These are phyloP conservation scores for Anodontia alba DNA, from an alignment of 2,888 invertebrate species.

Conservation along the genomic window DNA sequence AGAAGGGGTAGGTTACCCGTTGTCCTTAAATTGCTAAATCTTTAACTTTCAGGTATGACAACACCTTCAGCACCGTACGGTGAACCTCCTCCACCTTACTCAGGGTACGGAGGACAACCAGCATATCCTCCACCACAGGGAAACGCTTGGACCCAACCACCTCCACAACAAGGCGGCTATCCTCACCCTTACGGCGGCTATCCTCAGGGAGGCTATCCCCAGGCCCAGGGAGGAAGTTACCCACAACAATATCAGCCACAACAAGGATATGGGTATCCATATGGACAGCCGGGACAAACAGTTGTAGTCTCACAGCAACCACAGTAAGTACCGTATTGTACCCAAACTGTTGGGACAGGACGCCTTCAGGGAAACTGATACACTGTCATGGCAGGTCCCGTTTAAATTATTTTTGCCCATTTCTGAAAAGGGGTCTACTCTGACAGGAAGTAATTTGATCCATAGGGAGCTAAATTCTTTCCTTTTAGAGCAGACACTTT, in stretches of 20 bases:
- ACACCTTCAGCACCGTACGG: conserved; percentile 39
- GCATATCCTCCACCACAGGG: conserved; percentile 40
- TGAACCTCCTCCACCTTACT: conserved; percentile 51
- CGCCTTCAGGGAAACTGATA: too few relatives aligned
- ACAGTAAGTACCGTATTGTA: conserved; percentile 24
- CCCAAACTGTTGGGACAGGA: not conserved
- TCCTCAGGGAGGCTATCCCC: conserved; percentile 21
- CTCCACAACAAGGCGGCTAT: conserved; percentile 18
- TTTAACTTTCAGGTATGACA: conserved; percentile 50
- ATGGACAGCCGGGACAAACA: conserved; percentile 27
- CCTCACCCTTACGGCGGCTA: conserved; percentile 4
- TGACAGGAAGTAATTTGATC: too few relatives aligned
- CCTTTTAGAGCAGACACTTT: too few relatives aligned
- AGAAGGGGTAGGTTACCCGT: too few relatives aligned
- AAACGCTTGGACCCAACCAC: conserved; percentile 24
- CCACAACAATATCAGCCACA: conserved; percentile 20
- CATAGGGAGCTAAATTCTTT: too few relatives aligned
- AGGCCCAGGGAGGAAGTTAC: not conserved
- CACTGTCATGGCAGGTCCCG: too few relatives aligned
- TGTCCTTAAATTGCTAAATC: too few relatives aligned
- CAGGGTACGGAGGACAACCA: conserved; percentile 21
- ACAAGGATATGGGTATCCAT: not conserved
- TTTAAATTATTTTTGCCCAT: too few relatives aligned
- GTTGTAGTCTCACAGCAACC: conserved; percentile 31
- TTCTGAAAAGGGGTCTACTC: too few relatives aligned